A percentile compares a stretch with the other conserved stretches of the same genome.
Conservation (phyloP, 1,140 invertebrate genomes). For the Zaprionus kolodkinae region DNA sequence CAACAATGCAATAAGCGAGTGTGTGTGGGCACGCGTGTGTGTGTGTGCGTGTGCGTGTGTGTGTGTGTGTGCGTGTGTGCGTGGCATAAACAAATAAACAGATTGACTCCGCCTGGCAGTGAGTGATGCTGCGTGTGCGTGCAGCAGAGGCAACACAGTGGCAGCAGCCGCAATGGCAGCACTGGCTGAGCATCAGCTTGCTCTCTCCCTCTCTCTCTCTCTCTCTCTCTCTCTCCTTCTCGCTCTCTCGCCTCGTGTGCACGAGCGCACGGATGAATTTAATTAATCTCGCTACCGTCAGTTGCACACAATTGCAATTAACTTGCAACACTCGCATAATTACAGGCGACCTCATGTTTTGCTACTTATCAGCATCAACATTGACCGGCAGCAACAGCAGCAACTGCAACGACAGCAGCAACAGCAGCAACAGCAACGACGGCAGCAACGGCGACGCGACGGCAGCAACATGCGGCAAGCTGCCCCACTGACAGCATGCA, state of each 20-base stretch:
- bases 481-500: slow-evolving; percentile 44
- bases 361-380: slow-evolving; percentile 83
- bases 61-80: slow-evolving; percentile 20
- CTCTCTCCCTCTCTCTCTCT: neutral
- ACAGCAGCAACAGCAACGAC: slow-evolving; percentile 61
- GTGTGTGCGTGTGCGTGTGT: too few relatives aligned
- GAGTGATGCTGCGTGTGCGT: slow-evolving; percentile 16
- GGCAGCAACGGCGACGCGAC: slow-evolving; percentile 14
- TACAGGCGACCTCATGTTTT: slow-evolving; percentile 83
- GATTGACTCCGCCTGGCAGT: slow-evolving; percentile 66
- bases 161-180: neutral
- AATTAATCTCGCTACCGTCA: slow-evolving; percentile 83
- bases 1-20: slow-evolving; percentile 46
- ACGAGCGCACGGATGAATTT: slow-evolving; percentile 69
- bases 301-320: slow-evolving; percentile 84
- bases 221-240: too few relatives aligned
- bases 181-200: too few relatives aligned
- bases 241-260: neutral
- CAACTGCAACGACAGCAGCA: slow-evolving; percentile 15
- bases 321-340: slow-evolving; percentile 84
- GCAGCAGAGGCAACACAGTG: neutral
- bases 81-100: slow-evolving; percentile 67
- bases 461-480: slow-evolving; percentile 6
- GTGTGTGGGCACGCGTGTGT: too few relatives aligned
- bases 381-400: slow-evolving; percentile 46